These are phyloP conservation scores for Drosophila stalkeri DNA, from an alignment of 2,888 invertebrate species.

Conservation along the genomic window DNA sequence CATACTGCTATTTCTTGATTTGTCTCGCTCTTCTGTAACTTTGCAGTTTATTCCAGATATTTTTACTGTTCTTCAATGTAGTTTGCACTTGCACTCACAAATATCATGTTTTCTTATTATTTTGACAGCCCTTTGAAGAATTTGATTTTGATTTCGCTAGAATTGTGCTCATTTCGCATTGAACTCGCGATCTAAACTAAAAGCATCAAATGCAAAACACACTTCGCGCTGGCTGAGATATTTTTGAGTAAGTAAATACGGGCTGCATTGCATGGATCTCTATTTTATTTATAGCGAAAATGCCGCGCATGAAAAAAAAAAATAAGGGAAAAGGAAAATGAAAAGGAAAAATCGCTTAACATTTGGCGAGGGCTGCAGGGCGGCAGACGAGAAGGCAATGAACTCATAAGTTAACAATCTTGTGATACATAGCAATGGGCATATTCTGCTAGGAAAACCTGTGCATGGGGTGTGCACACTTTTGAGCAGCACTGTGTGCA, in stretches of 20 bases:
- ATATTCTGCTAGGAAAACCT: constrained; percentile 61
- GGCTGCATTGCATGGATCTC: constrained; percentile 64
- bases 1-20: background rate
- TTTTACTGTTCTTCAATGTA: background rate
- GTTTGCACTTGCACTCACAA: constrained; percentile 13
- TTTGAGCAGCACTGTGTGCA: constrained; percentile 59
- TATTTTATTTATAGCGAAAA: constrained; percentile 61
- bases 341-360: constrained; percentile 21
- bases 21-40: background rate
- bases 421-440: constrained; percentile 51
- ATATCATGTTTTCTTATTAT: background rate
- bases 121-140: constrained; percentile 2
- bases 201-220: constrained; percentile 37
- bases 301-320: constrained; percentile 40
- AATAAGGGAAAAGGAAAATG: constrained; percentile 19
- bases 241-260: constrained; percentile 61
- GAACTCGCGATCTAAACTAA: constrained; percentile 61
- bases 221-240: constrained; percentile 38
- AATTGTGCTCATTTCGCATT: constrained; percentile 49
- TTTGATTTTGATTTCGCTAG: constrained; percentile 21
- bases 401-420: constrained; percentile 58
- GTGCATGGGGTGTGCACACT: constrained; percentile 45
- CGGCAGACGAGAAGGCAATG: constrained; percentile 69
- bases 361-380: constrained; percentile 52
- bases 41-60: background rate